These are phyloP conservation scores for Scolopax bukidnonensis DNA, from an alignment of 2,797 vertebrate genomes.

Conservation along the genomic window DNA sequence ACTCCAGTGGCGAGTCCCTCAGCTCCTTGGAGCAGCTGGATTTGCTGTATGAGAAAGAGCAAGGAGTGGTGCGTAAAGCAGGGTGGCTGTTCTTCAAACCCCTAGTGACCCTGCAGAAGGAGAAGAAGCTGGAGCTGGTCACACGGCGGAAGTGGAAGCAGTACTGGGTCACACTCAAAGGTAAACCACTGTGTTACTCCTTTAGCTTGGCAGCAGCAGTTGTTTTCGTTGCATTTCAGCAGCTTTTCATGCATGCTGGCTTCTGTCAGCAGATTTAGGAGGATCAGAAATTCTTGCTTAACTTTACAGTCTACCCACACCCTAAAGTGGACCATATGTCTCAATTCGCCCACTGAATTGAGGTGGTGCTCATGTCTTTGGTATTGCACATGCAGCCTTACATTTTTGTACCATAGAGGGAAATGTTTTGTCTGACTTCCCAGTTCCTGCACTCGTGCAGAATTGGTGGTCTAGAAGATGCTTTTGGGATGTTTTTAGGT, in stretches of 20 bases:
- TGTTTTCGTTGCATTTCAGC: background rate
- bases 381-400: background rate
- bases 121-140: constrained; percentile 92
- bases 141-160: constrained; percentile 92
- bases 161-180: constrained; percentile 95
- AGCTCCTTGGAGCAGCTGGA: constrained; percentile 92
- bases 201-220: background rate
- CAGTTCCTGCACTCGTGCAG: background rate
- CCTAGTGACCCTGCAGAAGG: constrained; percentile 91
- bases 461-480: background rate
- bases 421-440: background rate
- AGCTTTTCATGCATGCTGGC: background rate
- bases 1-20: constrained; percentile 89
- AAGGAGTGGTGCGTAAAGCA: constrained; percentile 92
- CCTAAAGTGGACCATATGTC: background rate
- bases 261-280: background rate
- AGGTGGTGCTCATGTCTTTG: background rate
- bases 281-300: background rate
- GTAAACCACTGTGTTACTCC: constrained; percentile 33
- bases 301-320: background rate
- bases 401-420: background rate
- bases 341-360: background rate
- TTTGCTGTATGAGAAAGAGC: constrained; percentile 91
- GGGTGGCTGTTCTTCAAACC: constrained; percentile 97
- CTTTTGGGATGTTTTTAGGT: background rate